phyloP scores from a whole-genome alignment of 2,888 invertebrate genomes.

The Lasioglossum pauxillum region DNA sequence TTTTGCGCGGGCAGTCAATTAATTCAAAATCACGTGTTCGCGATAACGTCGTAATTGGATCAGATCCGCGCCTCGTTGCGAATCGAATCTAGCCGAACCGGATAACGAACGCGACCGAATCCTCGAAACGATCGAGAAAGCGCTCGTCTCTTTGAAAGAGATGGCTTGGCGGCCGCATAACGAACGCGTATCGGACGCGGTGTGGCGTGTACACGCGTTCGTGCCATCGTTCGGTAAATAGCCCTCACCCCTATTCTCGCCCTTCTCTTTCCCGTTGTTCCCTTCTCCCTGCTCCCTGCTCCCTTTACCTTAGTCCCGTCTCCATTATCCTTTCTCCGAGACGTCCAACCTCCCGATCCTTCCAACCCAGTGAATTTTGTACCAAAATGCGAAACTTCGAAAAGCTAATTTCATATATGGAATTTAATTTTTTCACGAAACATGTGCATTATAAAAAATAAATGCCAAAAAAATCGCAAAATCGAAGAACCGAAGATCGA shows the following conservation, averaged over 20 bases:
- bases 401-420: constrained; percentile 84
- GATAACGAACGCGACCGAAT: constrained; percentile 6
- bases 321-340: background rate
- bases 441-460: constrained; percentile 85
- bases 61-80: background rate
- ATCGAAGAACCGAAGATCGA: constrained; percentile 67
- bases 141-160: constrained; percentile 67
- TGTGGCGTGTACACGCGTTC: constrained; percentile 43
- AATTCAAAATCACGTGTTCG: constrained; percentile 58
- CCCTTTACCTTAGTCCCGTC: background rate
- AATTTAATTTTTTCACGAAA: constrained; percentile 85
- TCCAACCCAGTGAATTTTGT: constrained; percentile 81
- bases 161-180: constrained; percentile 47
- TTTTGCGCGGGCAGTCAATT: constrained; percentile 67
- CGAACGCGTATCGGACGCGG: constrained; percentile 14
- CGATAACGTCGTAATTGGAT: constrained; percentile 26
- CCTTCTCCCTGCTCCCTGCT: background rate
- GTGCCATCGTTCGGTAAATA: constrained; percentile 69
- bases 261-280: background rate
- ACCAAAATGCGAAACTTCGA: constrained; percentile 81
- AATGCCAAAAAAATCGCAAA: constrained; percentile 84
- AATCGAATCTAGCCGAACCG: background rate
- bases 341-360: constrained; percentile 34
- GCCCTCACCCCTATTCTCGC: constrained; percentile 24
- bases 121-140: constrained; percentile 34